Evolutionary conservation across 2,888 invertebrate species (phyloP), one percentile per base, ranked within the genome.

Genomic region (Poecilus cupreus): DNA sequence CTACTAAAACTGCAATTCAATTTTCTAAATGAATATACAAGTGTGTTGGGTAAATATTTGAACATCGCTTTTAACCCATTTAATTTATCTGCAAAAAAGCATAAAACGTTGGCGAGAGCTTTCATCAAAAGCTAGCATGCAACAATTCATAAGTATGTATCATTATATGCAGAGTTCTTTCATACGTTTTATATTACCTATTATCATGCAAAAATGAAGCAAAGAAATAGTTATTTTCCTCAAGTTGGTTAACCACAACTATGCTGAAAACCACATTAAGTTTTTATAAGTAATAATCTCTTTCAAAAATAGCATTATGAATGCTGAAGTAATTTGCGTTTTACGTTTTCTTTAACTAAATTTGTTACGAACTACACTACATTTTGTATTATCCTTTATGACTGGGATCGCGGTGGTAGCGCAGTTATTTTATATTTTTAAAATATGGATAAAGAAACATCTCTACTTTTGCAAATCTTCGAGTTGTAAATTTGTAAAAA

Each of bases 1-100:
- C 32, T 24, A 64, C 26, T 64, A 68, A 8, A 39, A 68, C 18
- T 32, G n/a, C 18, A 43, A 68, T 39, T 39, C 18, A 68, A 39
- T 68, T 68, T 68, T 68, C 68, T 10, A 43, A 68, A 68, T 68
- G 68, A 68, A 68, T 68, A 64, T 32, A 68, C 68, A 68, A 64
- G 18, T 68, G 43, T 18, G n/a, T 10, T 2, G 8, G 6, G 68
- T 68, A 68, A 68, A 68, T 68, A 68, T 68, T 68, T 68, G 68
- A 39, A 18, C 68, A 68, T 37, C 37, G 68, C 68, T 68, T 68
- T 64, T 39, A 68, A 43, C 39, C 16, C 39, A 68, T 37, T 68
- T 68, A 68, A 68, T 68, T 68, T 37, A 32, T 16, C 43, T 68
- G 43, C n/a, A 32, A 68, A 68, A 68, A 39, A 68, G 18, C 68